These are phyloP conservation scores for Albula glossodonta DNA, from an alignment of 2,113 vertebrate species.

Conservation along the genomic window DNA sequence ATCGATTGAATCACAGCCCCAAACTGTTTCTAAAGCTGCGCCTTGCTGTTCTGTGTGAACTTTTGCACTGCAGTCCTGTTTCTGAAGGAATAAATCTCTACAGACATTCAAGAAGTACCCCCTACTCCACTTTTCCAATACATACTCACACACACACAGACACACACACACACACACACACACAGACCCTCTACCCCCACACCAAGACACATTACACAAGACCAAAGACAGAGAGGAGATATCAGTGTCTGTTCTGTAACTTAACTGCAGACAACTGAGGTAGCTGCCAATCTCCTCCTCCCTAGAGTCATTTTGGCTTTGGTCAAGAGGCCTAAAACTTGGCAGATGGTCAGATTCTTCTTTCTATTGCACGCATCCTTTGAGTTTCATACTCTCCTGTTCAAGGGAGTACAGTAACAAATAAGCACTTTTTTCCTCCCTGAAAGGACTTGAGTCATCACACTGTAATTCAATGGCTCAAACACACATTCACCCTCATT, in stretches of 20 bases:
- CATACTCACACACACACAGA: neutral
- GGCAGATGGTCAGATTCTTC: constrained; percentile 22
- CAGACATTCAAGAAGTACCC: constrained; percentile 18
- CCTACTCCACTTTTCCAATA: neutral
- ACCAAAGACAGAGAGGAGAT: neutral
- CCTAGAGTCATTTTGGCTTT: constrained; percentile 41
- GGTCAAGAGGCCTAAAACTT: constrained; percentile 37
- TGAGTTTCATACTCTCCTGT: neutral
- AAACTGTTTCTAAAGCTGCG: neutral
- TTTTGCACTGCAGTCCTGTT: constrained; percentile 27
- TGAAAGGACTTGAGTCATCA: constrained; percentile 36
- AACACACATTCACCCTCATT: constrained; percentile 23
- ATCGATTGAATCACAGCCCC: neutral
- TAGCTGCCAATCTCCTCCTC: constrained; percentile 43
- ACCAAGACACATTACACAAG: constrained; percentile 26
- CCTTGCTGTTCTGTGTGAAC: constrained; percentile 26
- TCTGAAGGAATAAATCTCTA: constrained; percentile 38
- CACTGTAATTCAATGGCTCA: constrained; percentile 36
- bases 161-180: neutral
- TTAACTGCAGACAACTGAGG: constrained; percentile 30
- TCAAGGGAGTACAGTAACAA: constrained; percentile 21
- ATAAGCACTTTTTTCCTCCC: constrained; percentile 25
- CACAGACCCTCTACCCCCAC: neutral
- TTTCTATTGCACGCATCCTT: constrained; percentile 28
- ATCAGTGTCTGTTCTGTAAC: constrained; percentile 6